Conservation (phyloP, 2,797 vertebrate genomes). For the Ptychadena robeensis region DNA sequence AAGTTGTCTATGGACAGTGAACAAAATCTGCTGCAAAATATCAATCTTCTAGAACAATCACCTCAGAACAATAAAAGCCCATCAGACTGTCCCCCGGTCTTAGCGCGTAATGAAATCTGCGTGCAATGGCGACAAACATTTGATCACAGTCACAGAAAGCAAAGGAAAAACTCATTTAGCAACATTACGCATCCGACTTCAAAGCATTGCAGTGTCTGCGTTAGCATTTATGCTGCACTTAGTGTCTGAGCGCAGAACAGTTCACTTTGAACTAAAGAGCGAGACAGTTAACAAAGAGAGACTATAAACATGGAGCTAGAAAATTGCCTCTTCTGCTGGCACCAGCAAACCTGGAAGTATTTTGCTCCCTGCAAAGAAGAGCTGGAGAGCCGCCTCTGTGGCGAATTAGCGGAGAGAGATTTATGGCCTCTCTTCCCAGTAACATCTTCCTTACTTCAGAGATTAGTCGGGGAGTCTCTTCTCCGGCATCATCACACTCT, state of each 20-base stretch:
- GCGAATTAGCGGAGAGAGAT: conserved; percentile 41
- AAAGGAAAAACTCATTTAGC: conserved; percentile 38
- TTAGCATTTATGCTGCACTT: conserved; percentile 37
- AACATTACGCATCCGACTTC: conserved; percentile 45
- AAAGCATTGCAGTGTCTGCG: conserved; percentile 45
- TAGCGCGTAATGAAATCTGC: background rate
- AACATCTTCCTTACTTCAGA: conserved; percentile 35
- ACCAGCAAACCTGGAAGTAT: conserved; percentile 52
- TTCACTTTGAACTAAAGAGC: conserved; percentile 56
- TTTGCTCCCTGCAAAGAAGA: conserved; percentile 58
- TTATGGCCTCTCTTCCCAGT: conserved; percentile 37
- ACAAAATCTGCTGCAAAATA: too few species aligned
- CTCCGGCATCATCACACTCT: background rate
- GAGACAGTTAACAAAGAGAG: conserved; percentile 46
- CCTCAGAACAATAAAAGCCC: too few species aligned
- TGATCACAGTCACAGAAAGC: conserved; percentile 27
- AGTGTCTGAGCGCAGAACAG: conserved; percentile 18
- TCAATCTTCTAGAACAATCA: too few species aligned
- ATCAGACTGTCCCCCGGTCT: too few species aligned
- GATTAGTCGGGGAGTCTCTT: background rate
- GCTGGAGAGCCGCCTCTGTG: conserved; percentile 39
- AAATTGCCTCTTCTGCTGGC: conserved; percentile 46
- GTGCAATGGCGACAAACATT: conserved; percentile 20
- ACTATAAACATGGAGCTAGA: conserved; percentile 51
- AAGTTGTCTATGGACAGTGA: too few species aligned